Evolutionary conservation across 2,113 vertebrate species (phyloP), one percentile per base, ranked within the genome.

Genomic region (Bothrops jararaca): DNA sequence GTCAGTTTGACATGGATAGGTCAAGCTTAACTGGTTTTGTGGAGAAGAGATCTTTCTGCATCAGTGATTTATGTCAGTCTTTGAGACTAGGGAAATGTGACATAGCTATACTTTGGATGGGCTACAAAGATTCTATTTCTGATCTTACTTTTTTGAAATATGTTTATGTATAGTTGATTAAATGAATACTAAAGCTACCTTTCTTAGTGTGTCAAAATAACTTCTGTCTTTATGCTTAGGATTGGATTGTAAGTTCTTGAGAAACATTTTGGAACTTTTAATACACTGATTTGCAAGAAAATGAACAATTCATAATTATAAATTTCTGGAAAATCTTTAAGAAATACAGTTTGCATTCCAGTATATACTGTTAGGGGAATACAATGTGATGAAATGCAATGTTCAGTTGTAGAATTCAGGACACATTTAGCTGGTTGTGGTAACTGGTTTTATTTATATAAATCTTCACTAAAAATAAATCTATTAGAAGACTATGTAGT

Each of bases 11-110:
- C 52, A 89, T 3, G 89, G 86, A 89, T 54, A 92, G 87, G 91
- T 92, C 64, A 89, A 92, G 91, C 87, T 92, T 92, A 89, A 64
- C 91, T 92, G 45, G 64, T 85, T 89, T 74, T 74, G 91, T 52
- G 54, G 58, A 74, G 86, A 92, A 80, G 53, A 54, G 34, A 53
- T 80, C 52, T 89, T 53, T 89, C 60, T 92, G 91, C 87, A 92
- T 34, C 60, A 92, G 91, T n/a, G 87, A 80, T 89, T 89, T 80
- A 52, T 89, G 86, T 89, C 91, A 92, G 60, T 89, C 50, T 89
- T 69, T 89, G 52, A 92, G 60, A 48, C 64, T 85, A 56, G 87
- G 24, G 45, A 88, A 54, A 34, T 80, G 60, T 85, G 87, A 89
- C 52, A n/a, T 29, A 74, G 54, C n/a, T 54, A 26, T 29, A 74